phyloP scores from a whole-genome alignment of 2,888 invertebrate genomes.

The Platycnemis pennipes region DNA sequence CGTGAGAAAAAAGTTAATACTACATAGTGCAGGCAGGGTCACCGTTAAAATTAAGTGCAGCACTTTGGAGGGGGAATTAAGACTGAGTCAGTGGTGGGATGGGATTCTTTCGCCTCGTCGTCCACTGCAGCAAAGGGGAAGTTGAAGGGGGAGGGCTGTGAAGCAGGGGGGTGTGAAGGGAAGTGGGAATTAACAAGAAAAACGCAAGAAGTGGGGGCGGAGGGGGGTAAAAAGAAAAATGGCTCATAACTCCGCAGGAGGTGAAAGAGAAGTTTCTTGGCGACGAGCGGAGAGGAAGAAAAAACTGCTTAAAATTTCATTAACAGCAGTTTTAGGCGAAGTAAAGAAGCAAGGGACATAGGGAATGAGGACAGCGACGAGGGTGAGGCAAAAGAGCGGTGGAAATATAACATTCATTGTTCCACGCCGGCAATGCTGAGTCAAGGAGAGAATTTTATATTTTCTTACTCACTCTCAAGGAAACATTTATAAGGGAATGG shows the following conservation, averaged over 20 bases:
- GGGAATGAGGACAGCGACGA: neutral
- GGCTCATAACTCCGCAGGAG: conserved; percentile 48
- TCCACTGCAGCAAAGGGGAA: neutral
- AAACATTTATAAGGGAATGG: neutral
- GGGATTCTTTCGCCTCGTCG: neutral
- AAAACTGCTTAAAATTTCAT: conserved; percentile 61
- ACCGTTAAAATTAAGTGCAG: conserved; percentile 64
- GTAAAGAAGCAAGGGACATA: neutral
- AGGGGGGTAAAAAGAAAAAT: conserved; percentile 14
- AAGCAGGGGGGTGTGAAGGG: neutral
- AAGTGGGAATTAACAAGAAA: conserved; percentile 37
- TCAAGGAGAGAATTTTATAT: neutral
- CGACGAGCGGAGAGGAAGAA: conserved; percentile 39
- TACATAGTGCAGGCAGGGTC: neutral
- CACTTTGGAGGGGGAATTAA: conserved; percentile 54
- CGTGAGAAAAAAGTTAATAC: neutral
- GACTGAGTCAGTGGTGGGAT: neutral
- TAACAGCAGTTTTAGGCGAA: conserved; percentile 43
- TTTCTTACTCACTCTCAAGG: neutral
- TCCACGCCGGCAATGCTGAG: neutral
- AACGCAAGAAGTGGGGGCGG: neutral
- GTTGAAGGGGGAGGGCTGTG: neutral
- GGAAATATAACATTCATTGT: neutral
- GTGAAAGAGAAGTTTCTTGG: conserved; percentile 35
- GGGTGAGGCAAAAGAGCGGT: neutral